Evolutionary conservation across 2,797 vertebrate species (phyloP).

Genomic region (Mus spretus): DNA sequence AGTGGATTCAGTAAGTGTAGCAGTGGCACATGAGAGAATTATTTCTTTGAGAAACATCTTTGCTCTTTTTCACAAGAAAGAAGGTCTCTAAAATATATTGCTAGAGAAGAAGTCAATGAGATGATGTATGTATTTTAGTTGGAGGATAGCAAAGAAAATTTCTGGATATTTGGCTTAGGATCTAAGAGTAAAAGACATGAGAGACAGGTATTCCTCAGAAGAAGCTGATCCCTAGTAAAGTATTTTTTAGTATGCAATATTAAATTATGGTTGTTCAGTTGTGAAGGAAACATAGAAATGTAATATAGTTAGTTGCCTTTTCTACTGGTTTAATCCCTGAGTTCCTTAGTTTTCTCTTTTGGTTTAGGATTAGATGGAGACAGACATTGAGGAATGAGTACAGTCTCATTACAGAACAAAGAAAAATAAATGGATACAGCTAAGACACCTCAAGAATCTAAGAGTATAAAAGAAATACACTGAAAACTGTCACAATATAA

Average conservation of each 20-base stretch:
- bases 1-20: background rate
- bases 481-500: background rate
- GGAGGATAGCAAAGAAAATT: background rate
- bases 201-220: background rate
- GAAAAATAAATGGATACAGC: background rate
- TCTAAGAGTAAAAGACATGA: background rate
- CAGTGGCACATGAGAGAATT: background rate
- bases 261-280: background rate
- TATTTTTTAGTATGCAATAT: background rate
- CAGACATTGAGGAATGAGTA: background rate
- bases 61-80: background rate
- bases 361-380: background rate
- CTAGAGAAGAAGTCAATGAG: background rate
- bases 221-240: background rate
- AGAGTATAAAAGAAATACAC: background rate
- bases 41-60: background rate
- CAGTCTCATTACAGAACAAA: background rate
- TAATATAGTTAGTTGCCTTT: background rate
- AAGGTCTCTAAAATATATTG: background rate
- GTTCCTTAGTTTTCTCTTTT: background rate
- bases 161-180: background rate
- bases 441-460: conserved; percentile 3
- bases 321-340: background rate
- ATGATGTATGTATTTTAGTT: background rate
- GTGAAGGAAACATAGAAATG: background rate